Evolutionary conservation across 1,140 invertebrate genomes (phyloP), one percentile per base, ranked within the genome.

Genomic region (Condylostylus longicornis): DNA sequence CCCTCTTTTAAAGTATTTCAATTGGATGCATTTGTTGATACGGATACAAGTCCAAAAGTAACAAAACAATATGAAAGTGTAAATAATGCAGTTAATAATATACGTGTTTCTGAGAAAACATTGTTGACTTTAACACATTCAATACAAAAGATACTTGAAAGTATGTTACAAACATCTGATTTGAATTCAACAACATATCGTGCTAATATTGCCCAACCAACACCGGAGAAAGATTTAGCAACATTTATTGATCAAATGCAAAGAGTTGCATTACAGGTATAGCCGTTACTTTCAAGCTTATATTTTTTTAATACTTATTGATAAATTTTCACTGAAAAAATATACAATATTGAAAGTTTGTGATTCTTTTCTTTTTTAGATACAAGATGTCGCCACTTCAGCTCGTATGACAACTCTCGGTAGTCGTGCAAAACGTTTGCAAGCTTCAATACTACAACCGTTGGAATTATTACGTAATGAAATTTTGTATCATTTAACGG

Each of bases 191-290:
- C 77, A 4, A 66, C 67, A 34, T 74, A 79, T 44, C 71, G 79
- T 43, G 51, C 44, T 13, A 64, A 69, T 37, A 65, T 70, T 33
- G 70, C 69, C 37, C 70, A 71, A n/a, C 68, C 74, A n/a, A 67
- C 82, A 28, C 68, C 77, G 6, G 71, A 69, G 30, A 78, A 74
- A 51, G 80, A 83, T 55, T 54, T 83, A 28, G 70, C 67, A 28
- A 74, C 77, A 2, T 67, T 84, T 34, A 71, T 77, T 12, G 75
- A 82, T 51, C 79, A 84, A 53, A 59, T 83, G 38, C 72, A 80
- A 40, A 75, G 73, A 42, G 70, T 83, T 19, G 74, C 75, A 2
- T 68, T 74, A 20, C 77, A 82, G 62, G 66, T 83, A 46, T 67
- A 52, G 2, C 5, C 5, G 15, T 31, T n/a, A 31, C 13, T 31